Evolutionary conservation across 2,888 invertebrate genomes (phyloP).

Genomic region (Sminthurides aquaticus): DNA sequence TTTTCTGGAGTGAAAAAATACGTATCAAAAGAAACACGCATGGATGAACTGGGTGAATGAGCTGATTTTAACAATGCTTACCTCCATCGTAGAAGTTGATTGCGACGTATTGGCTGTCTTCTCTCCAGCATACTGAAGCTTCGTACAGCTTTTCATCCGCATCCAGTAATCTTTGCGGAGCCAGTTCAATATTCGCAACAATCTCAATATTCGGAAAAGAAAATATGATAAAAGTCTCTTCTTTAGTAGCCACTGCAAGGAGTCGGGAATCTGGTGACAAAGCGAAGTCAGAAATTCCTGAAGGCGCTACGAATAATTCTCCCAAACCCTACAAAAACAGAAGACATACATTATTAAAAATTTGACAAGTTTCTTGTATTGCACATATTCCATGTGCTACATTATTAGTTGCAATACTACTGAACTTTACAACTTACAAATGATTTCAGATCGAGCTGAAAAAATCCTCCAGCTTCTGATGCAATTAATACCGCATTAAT

Average conservation of each 20-base stretch:
- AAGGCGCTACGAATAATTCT: constrained; percentile 38
- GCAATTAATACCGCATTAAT: constrained; percentile 12
- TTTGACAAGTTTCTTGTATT: background rate
- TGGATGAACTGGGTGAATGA: no score
- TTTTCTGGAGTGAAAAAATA: constrained; percentile 4
- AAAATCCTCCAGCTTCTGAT: constrained; percentile 18
- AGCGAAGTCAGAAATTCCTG: constrained; percentile 35
- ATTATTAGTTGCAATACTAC: background rate
- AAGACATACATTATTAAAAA: constrained; percentile 4
- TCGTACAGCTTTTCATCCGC: constrained; percentile 14
- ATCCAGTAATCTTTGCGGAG: constrained; percentile 6
- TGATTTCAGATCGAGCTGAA: constrained; percentile 12
- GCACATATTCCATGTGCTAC: background rate
- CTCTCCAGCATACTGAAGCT: constrained; percentile 27
- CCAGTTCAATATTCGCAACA: constrained; percentile 24
- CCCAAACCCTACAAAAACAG: constrained; percentile 21
- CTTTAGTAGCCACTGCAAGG: constrained; percentile 32
- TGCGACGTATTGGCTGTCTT: constrained; percentile 38
- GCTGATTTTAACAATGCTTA: background rate
- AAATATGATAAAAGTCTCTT: constrained; percentile 29
- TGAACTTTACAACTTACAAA: constrained; percentile 4
- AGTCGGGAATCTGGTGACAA: constrained; percentile 38
- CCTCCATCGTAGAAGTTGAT: constrained; percentile 30
- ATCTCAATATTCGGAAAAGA: constrained; percentile 37
- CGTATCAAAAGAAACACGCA: no score